These are phyloP conservation scores for Gibbula magus DNA, from an alignment of 2,888 invertebrate genomes.

Conservation along the genomic window DNA sequence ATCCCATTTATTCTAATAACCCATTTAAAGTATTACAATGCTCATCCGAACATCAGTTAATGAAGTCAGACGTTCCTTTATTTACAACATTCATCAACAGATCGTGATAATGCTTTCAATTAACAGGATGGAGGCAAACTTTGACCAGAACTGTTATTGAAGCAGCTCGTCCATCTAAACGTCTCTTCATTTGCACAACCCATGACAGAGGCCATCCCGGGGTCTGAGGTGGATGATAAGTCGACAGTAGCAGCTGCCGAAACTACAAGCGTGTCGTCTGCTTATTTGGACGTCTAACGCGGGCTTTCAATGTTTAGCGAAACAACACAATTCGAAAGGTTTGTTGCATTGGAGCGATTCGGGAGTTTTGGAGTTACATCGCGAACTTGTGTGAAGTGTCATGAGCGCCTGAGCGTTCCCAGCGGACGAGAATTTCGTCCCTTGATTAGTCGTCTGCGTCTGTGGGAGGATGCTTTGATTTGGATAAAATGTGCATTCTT, in stretches of 20 bases:
- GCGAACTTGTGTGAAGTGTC: background rate
- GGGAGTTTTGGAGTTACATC: background rate
- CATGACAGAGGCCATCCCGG: background rate
- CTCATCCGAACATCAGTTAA: background rate
- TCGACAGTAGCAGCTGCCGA: constrained; percentile 6
- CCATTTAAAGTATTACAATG: too few species aligned
- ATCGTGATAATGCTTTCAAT: constrained; percentile 3
- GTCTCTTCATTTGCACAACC: constrained; percentile 5
- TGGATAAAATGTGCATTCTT: too few species aligned
- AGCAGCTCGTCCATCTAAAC: background rate
- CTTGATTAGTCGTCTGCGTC: too few species aligned
- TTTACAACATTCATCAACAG: background rate
- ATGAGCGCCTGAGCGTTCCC: background rate
- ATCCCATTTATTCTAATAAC: too few species aligned
- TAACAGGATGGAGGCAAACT: background rate
- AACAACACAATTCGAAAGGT: constrained; percentile 4
- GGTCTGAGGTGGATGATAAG: background rate
- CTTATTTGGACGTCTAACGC: background rate
- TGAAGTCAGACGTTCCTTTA: background rate
- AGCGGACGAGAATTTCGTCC: too few species aligned
- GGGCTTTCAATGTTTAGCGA: constrained; percentile 4
- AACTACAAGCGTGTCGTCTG: constrained; percentile 18
- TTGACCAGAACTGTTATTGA: background rate
- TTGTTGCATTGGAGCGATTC: background rate
- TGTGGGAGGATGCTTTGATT: too few species aligned